phyloP scores from a whole-genome alignment of 2,797 vertebrate species.

The Nothura maculosa region DNA sequence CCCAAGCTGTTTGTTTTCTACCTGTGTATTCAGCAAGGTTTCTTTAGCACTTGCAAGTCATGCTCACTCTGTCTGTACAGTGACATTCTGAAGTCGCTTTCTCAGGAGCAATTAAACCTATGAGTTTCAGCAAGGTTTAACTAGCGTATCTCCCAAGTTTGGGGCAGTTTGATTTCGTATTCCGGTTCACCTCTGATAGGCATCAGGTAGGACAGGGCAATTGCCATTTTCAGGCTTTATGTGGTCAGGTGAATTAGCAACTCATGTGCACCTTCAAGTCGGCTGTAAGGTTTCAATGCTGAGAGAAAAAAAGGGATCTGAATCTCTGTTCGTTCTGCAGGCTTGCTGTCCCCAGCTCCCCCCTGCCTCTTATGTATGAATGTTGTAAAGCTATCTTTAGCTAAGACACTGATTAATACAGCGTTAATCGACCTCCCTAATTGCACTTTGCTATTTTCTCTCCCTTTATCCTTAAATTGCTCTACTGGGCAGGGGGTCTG shows the following conservation, averaged over 20 bases:
- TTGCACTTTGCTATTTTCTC: constrained; percentile 77
- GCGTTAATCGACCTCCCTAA: constrained; percentile 78
- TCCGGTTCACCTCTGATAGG: background rate
- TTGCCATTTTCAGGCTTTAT: background rate
- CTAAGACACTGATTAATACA: constrained; percentile 74
- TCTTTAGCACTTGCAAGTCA: background rate
- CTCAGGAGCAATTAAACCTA: background rate
- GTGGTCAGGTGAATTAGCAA: background rate
- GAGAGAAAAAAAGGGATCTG: constrained; percentile 5
- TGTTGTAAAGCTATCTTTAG: constrained; percentile 66
- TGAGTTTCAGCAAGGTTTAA: background rate
- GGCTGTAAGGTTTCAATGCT: constrained; percentile 16
- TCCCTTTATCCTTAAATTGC: constrained; percentile 81
- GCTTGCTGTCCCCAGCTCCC: constrained; percentile 16
- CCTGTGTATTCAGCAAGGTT: constrained; percentile 20
- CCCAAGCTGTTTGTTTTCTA: background rate
- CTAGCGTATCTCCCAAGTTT: background rate
- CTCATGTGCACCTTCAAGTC: background rate
- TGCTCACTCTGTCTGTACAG: background rate
- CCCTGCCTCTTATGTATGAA: background rate
- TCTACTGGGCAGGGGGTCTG: constrained; percentile 77
- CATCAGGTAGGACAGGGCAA: background rate
- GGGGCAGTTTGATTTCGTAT: background rate
- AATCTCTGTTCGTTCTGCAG: constrained; percentile 37
- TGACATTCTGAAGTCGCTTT: background rate